Base-by-base conservation (phyloP, 2,113 vertebrate genomes). In the Mirza zaza region DNA sequence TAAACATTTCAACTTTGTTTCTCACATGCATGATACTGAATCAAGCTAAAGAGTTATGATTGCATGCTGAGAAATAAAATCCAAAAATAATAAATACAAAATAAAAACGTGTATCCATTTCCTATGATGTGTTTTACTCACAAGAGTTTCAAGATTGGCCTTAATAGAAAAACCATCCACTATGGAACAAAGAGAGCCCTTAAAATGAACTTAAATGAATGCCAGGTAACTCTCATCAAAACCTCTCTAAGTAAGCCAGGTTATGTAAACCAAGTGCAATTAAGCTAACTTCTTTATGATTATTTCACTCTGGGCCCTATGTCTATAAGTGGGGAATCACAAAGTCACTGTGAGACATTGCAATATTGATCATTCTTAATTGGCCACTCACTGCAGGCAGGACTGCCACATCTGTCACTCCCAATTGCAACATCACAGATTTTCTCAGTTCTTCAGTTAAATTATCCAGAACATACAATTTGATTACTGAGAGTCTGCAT, bases 81-180 rank as follows among this genome's bases (percentile, higher is more conserved):
- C 57, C 65, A 91, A 86, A 93, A 18, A 73, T 36, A 93, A 87
- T 48, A 96, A 94, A 96, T 65, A 59, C 57, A 77, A 94, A 97
- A 90, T 55, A 91, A 89, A 92, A 97, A 92, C 9, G 42, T 42
- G 14, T 42, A 63, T 75, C 50, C 70, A 65, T 88, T 90, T 96
- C 73, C 86, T 80, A n/a, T 76, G 50, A 95, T 83, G 61, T 90
- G 50, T 81, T 92, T 90, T 84, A 87, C 36, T 75, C 75, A 91
- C 9, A 92, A 42, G 39, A 57, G 52, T 90, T 90, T 95, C n/a
- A 71, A 94, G 76, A 79, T 34, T 59, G 48, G 29, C 71, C 70
- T 92, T 87, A 75, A 59, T 25, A 29, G 39, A 48, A 91, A 93
- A 97, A 85, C 77, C 48, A 70, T 81, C 21, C 55, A 75, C 29